Conservation (phyloP, 2,113 vertebrate genomes). For the Gavialis gangeticus region DNA sequence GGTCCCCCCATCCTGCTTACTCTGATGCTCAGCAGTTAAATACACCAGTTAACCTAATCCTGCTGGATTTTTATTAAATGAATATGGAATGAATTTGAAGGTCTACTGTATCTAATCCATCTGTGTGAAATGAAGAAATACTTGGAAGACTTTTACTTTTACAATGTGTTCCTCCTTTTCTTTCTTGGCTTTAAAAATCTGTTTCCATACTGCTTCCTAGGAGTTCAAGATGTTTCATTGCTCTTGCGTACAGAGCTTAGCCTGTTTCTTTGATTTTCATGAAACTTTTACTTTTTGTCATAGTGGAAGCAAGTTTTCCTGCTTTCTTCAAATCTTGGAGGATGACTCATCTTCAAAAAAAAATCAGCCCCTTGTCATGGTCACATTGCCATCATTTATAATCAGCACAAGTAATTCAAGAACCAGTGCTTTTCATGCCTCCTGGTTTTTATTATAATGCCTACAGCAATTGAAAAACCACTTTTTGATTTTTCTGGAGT, state of each 20-base stretch:
- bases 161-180: neutral
- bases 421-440: neutral
- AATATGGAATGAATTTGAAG: neutral
- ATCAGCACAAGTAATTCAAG: neutral
- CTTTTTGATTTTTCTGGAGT: neutral
- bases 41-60: neutral
- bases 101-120: neutral
- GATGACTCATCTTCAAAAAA: neutral
- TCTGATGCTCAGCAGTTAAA: neutral
- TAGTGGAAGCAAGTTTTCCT: neutral
- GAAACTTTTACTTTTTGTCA: fast-evolving
- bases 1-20: neutral
- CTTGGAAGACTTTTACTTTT: neutral
- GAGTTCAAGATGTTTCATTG: neutral
- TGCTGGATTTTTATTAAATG: neutral
- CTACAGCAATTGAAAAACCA: neutral
- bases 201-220: neutral
- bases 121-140: neutral
- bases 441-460: neutral
- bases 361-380: neutral
- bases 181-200: neutral
- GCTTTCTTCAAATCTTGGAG: neutral
- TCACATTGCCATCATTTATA: neutral
- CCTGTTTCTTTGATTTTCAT: neutral
- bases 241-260: neutral